Percentiles rank a stretch among this genome's conserved stretches.
These are phyloP conservation scores for Magallana nippona DNA, from an alignment of 2,888 invertebrate genomes.

Conservation along the genomic window DNA sequence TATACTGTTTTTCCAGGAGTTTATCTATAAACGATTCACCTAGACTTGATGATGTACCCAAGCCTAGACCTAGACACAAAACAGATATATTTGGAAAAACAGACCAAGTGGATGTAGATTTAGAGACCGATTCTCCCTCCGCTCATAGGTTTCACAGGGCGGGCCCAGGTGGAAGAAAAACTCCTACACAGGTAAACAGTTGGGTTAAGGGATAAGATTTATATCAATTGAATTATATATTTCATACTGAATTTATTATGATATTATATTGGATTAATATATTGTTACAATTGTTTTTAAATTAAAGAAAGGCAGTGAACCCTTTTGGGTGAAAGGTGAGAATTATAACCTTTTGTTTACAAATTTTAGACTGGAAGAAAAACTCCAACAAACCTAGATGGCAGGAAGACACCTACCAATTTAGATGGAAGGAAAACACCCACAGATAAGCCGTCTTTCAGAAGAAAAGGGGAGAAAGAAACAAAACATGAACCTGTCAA, in stretches of 20 bases:
- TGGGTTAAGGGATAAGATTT: conserved; percentile 9
- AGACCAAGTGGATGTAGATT: conserved; percentile 55
- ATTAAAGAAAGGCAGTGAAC: no score
- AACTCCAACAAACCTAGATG: conserved; percentile 45
- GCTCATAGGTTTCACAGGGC: conserved; percentile 1
- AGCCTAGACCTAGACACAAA: conserved; percentile 56
- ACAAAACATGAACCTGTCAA: conserved; percentile 44
- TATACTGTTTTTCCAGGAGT: not conserved
- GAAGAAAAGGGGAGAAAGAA: conserved; percentile 44
- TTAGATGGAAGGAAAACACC: conserved; percentile 44
- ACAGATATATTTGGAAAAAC: conserved; percentile 63
- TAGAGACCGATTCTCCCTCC: conserved; percentile 56
- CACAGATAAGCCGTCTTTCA: conserved; percentile 29
- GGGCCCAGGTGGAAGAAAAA: conserved; percentile 41
- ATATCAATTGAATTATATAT: no score
- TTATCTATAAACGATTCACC: conserved; percentile 46
- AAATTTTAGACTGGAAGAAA: conserved; percentile 32
- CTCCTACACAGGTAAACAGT: conserved; percentile 41
- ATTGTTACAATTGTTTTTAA: no score
- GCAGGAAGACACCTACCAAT: conserved; percentile 54
- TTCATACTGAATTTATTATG: no score
- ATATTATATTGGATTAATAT: no score
- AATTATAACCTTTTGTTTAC: no score
- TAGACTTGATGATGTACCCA: conserved; percentile 38
- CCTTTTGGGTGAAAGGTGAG: no score